These are phyloP conservation scores for Leucosticte australis DNA, from an alignment of 2,113 vertebrate species.

Conservation along the genomic window DNA sequence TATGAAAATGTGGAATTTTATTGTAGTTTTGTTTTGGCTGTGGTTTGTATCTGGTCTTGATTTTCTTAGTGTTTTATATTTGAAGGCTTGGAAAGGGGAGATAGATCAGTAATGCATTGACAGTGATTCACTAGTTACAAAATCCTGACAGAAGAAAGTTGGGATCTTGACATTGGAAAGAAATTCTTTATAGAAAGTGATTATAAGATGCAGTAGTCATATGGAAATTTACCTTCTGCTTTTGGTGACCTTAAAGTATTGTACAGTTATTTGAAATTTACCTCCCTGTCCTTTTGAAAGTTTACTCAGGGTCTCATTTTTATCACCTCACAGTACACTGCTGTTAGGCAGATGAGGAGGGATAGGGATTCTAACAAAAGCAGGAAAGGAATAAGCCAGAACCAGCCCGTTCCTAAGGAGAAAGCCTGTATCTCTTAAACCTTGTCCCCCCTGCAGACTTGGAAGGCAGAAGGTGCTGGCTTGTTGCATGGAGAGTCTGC, in stretches of 20 bases:
- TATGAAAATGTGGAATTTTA: background rate
- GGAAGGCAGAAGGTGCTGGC: slow-evolving; percentile 19
- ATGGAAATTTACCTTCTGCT: background rate
- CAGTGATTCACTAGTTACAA: background rate
- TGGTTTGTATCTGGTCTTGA: slow-evolving; percentile 10
- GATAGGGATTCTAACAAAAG: background rate
- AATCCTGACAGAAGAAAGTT: background rate
- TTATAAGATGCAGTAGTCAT: background rate
- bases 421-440: background rate
- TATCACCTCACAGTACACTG: background rate
- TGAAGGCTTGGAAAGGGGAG: background rate
- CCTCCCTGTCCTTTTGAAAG: background rate
- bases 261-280: background rate
- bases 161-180: background rate
- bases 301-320: background rate
- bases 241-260: background rate
- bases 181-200: background rate
- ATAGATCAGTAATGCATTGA: background rate
- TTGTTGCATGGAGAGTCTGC: background rate
- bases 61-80: slow-evolving; percentile 13
- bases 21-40: background rate
- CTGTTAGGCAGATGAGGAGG: background rate
- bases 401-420: background rate
- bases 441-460: background rate
- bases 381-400: background rate